Evolutionary conservation across 2,888 invertebrate species (phyloP), one percentile per base, ranked within the genome.

Genomic region (Drosophila mayaguana): DNA sequence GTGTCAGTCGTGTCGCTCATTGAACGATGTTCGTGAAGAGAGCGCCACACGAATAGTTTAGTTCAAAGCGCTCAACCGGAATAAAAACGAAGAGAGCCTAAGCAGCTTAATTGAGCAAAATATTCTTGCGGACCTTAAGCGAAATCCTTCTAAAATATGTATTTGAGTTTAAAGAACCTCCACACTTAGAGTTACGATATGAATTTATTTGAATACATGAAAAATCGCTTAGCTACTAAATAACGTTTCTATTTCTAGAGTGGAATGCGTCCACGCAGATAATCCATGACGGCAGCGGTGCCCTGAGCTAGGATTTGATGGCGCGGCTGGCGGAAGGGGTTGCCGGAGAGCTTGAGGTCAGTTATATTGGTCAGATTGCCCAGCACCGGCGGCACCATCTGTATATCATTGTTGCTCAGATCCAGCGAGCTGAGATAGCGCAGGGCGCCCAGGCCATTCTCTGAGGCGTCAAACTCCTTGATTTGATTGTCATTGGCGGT

Each of bases 251-350:
- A 3, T 53, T 16, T 36, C 20, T 67, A 71, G 5, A 46, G 14
- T 1, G 96, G 96, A 86, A 98, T 97, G 78, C 97, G 95, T 92
- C 96, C 96, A 70, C 97, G 94, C 40, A 98, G 94, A 92, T 98
- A 98, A 2, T 96, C 95, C 86, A 98, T 94, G 57, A 98, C 92
- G 25, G 96, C 95, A 2, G 94, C 95, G 0, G 98, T 98, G 73
- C 98, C 97, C 92, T 97, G 97, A 57, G 95, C 95, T 54, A 98
- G 93, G 71, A 98, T 95, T 25, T 97, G 96, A 92, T 97, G 96
- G 2, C 98, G 95, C 11, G 98, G 98, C 91, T 97, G 96, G 48
- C 97, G 95, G 92, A 98, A 98, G 64, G 96, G 95, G 93, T 98
- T 98, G 50, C 98, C 98, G 93, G 95, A 95, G 63, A 98, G 93